Percentiles rank a stretch among this genome's conserved stretches.
Conservation (phyloP, 2,888 invertebrate species). For the Pachymerium ferrugineum region DNA sequence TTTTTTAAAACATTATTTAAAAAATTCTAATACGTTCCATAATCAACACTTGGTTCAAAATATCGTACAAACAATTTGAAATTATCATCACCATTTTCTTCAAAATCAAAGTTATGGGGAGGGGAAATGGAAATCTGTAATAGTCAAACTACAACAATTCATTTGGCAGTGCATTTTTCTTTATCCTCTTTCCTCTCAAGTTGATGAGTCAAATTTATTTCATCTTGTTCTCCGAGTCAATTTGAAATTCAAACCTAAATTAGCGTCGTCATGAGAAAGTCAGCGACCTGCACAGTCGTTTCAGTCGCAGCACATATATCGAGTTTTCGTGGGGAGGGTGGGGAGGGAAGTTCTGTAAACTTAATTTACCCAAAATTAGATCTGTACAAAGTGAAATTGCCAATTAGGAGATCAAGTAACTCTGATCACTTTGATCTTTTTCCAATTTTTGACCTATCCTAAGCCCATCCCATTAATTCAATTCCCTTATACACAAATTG, state of each 20-base stretch:
- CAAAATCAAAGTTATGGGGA: background rate
- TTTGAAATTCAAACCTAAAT: slow-evolving; percentile 22
- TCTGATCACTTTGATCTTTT: background rate
- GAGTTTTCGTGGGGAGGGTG: too few relatives aligned
- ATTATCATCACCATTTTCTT: background rate
- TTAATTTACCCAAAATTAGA: slow-evolving; percentile 1
- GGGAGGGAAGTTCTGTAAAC: background rate
- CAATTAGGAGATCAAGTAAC: slow-evolving; percentile 5
- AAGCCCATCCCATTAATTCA: background rate
- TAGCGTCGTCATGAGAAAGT: background rate
- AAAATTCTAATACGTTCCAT: too few relatives aligned
- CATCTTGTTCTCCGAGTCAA: background rate
- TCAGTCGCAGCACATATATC: background rate
- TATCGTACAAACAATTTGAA: background rate
- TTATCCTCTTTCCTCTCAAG: background rate
- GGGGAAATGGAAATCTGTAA: background rate
- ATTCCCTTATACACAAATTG: too few relatives aligned
- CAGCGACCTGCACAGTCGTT: background rate
- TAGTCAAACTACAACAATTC: background rate
- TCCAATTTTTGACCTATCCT: too few relatives aligned
- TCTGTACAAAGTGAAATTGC: slow-evolving; percentile 5
- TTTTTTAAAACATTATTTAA: background rate
- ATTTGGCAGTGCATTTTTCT: background rate
- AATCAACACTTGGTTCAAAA: background rate
- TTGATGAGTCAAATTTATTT: slow-evolving; percentile 14